These are phyloP conservation scores for Formica aserva DNA, from an alignment of 2,888 invertebrate genomes.

Conservation along the genomic window DNA sequence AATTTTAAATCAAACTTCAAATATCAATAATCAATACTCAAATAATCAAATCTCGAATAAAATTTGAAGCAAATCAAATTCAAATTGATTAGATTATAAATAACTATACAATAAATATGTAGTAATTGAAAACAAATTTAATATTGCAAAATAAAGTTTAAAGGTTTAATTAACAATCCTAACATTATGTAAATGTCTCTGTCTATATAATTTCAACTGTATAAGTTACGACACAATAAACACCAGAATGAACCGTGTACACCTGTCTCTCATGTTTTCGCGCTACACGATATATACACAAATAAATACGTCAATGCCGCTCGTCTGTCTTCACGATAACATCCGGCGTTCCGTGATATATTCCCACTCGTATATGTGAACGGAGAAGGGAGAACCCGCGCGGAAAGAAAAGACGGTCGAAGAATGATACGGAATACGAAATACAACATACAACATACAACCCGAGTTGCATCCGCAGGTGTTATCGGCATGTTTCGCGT, in stretches of 20 bases:
- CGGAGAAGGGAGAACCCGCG: background rate
- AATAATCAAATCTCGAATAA: constrained; percentile 1
- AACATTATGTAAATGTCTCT: background rate
- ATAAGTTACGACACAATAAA: background rate
- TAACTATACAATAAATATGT: background rate
- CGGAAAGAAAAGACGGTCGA: constrained; percentile 4
- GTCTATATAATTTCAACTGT: background rate
- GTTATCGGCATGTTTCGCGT: constrained; percentile 15
- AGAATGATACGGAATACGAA: background rate
- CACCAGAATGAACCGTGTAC: background rate
- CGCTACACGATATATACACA: background rate
- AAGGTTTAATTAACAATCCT: background rate
- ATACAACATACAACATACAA: background rate
- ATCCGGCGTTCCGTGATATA: constrained; percentile 13
- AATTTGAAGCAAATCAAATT: background rate
- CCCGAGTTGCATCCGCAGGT: constrained; percentile 18
- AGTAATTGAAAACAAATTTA: background rate
- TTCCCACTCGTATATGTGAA: background rate
- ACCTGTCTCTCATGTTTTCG: constrained; percentile 2
- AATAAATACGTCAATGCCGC: constrained; percentile 21
- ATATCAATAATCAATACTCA: background rate
- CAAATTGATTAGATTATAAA: background rate
- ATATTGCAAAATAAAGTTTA: background rate
- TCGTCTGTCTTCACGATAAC: constrained; percentile 22
- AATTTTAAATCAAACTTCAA: background rate